phyloP scores from a whole-genome alignment of 1,140 invertebrate species.

The Drosophila neocordata region DNA sequence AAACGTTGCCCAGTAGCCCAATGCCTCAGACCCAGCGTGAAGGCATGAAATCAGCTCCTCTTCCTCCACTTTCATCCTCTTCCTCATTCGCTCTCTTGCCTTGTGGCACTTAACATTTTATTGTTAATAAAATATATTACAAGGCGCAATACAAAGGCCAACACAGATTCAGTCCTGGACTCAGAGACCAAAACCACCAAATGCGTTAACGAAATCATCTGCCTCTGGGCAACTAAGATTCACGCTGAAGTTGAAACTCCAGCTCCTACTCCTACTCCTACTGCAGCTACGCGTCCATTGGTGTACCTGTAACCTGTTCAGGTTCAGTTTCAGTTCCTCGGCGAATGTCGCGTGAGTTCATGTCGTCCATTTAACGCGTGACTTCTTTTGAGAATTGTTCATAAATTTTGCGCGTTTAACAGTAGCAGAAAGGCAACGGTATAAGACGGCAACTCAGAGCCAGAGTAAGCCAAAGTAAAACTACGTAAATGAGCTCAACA shows the following conservation, averaged over 20 bases:
- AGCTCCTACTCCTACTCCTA: background rate
- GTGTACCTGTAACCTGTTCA: too few relatives aligned
- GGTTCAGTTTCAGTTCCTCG: conserved; percentile 1
- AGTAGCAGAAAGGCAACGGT: conserved; percentile 68
- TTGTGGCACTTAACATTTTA: conserved; percentile 79
- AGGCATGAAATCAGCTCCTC: conserved; percentile 39
- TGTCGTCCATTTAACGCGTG: conserved; percentile 79
- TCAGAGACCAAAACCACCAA: conserved; percentile 31
- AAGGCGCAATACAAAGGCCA: conserved; percentile 75
- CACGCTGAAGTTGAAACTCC: background rate
- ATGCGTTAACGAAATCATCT: conserved; percentile 80
- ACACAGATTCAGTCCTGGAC: conserved; percentile 40
- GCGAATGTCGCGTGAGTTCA: conserved; percentile 71
- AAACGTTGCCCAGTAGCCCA: conserved; percentile 56
- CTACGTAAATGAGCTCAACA: conserved; percentile 1
- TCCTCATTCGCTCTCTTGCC: conserved; percentile 15
- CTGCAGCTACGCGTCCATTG: too few relatives aligned
- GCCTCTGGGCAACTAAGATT: conserved; percentile 28
- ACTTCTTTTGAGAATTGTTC: conserved; percentile 76
- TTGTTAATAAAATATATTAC: conserved; percentile 81
- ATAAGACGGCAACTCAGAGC: conserved; percentile 16
- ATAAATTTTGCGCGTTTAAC: conserved; percentile 79
- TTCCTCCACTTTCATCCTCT: conserved; percentile 4
- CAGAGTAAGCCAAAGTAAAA: conserved; percentile 14
- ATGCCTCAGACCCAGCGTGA: conserved; percentile 39